Conservation (phyloP, 1,140 invertebrate species). For the Nasonia longicornis region DNA sequence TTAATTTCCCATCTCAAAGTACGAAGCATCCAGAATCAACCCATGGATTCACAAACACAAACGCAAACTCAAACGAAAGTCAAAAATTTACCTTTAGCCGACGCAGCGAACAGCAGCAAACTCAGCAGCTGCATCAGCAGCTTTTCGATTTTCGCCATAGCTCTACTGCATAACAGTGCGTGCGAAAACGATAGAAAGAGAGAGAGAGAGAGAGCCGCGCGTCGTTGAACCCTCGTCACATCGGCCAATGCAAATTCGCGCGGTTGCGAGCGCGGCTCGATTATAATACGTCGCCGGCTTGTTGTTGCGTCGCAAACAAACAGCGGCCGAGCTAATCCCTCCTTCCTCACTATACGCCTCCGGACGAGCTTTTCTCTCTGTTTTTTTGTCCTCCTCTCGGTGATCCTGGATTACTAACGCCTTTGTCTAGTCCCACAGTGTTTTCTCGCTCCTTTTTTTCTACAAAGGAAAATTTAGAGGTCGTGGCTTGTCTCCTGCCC, state of each 20-base stretch:
- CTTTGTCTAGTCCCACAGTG: not conserved
- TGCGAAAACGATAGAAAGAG: not conserved
- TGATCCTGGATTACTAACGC: not conserved
- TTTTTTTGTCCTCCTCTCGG: not conserved
- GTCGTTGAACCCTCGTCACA: conserved; percentile 13
- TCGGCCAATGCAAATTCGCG: conserved; percentile 7
- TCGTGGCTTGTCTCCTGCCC: not conserved
- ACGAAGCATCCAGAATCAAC: not conserved
- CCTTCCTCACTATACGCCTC: not conserved
- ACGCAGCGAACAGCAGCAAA: not conserved
- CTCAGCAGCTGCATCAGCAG: not conserved
- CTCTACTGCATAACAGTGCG: conserved; percentile 1
- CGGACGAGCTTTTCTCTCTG: not conserved
- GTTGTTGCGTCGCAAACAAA: not conserved
- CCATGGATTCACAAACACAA: not conserved
- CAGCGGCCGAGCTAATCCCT: not conserved
- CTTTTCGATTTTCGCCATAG: conserved; percentile 17
- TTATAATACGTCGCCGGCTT: not conserved
- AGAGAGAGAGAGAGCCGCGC: not conserved
- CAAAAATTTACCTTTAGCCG: conserved; percentile 15
- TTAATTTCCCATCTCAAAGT: no score
- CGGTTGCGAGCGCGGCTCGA: not conserved
- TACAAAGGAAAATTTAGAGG: not conserved
- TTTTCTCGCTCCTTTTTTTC: conserved; percentile 24
- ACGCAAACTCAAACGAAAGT: not conserved